These are phyloP conservation scores for Myiothlypis chrysogaster DNA, from an alignment of 2,797 vertebrate genomes.

Conservation along the genomic window DNA sequence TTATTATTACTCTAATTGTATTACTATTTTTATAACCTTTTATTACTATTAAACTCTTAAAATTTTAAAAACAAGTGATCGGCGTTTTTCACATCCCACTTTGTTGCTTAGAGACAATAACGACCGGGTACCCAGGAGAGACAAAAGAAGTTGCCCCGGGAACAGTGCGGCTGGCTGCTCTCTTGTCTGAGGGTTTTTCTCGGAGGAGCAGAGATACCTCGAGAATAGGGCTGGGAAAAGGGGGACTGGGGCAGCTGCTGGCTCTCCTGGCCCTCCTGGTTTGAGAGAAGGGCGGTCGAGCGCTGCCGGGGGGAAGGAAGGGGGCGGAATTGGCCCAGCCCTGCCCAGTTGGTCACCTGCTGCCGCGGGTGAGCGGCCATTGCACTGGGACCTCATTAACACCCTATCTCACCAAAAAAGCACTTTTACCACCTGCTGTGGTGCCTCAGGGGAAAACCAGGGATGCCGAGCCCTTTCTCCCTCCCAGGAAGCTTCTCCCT, in stretches of 20 bases:
- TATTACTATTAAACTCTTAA: too few relatives aligned
- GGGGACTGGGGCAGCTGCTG: not conserved
- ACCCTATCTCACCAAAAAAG: not conserved
- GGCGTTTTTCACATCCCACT: too few relatives aligned
- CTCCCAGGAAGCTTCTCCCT: not conserved
- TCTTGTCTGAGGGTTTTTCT: not conserved
- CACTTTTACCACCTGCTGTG: not conserved
- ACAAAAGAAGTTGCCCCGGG: not conserved
- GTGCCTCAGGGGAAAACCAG: accelerated
- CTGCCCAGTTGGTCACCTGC: too few relatives aligned
- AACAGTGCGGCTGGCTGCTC: not conserved
- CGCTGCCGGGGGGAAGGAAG: not conserved
- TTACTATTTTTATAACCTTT: too few relatives aligned
- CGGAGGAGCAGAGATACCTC: too few relatives aligned
- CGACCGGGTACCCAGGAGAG: not conserved
- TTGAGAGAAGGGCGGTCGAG: too few relatives aligned
- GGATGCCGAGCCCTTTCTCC: not conserved
- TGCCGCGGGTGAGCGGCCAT: too few relatives aligned
- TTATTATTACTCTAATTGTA: too few relatives aligned
- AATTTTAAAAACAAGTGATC: too few relatives aligned
- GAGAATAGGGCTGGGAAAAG: not conserved
- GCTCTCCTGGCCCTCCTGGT: not conserved
- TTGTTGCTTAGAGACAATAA: not conserved
- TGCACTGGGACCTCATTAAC: not conserved
- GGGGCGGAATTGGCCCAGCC: not conserved